Evolutionary conservation across 2,113 vertebrate species (phyloP).

Genomic region (Paedocypris sp.): DNA sequence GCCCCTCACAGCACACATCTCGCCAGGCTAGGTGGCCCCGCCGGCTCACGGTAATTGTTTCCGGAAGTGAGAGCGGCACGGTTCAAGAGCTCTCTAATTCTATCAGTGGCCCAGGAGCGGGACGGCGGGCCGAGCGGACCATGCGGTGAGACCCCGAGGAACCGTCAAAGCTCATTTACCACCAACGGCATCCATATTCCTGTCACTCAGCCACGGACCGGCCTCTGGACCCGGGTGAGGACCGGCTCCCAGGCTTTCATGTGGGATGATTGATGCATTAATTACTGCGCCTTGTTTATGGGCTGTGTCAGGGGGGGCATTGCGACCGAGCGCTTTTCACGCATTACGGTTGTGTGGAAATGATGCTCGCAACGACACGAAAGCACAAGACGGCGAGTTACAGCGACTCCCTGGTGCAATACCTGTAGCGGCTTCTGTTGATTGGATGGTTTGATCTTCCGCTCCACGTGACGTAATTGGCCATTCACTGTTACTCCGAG

Average conservation of each 20-base stretch:
- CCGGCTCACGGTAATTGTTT: conserved; percentile 60
- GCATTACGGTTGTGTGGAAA: conserved; percentile 13
- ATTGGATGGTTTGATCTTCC: no score
- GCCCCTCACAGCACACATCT: conserved; percentile 27
- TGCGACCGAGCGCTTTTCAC: background rate
- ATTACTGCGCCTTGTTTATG: conserved; percentile 42
- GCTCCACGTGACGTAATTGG: no score
- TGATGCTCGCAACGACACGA: no score
- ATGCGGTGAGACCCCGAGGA: conserved; percentile 43
- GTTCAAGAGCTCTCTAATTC: conserved; percentile 61
- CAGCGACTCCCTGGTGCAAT: no score
- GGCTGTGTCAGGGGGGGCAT: conserved; percentile 30
- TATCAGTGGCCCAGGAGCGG: conserved; percentile 42
- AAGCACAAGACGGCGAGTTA: no score
- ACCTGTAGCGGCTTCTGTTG: no score
- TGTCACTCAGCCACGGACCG: conserved; percentile 43
- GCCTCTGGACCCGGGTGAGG: conserved; percentile 29
- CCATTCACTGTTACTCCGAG: conserved; percentile 13
- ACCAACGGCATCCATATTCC: conserved; percentile 44
- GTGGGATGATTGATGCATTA: conserved; percentile 49
- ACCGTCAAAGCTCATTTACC: conserved; percentile 54
- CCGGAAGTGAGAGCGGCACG: conserved; percentile 60
- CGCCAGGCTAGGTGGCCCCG: conserved; percentile 33
- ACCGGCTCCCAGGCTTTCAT: conserved; percentile 39
- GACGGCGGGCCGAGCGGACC: background rate